Percentiles rank a stretch among this genome's conserved stretches.
Conservation (phyloP, 2,113 vertebrate genomes). For the Cebus imitator region DNA sequence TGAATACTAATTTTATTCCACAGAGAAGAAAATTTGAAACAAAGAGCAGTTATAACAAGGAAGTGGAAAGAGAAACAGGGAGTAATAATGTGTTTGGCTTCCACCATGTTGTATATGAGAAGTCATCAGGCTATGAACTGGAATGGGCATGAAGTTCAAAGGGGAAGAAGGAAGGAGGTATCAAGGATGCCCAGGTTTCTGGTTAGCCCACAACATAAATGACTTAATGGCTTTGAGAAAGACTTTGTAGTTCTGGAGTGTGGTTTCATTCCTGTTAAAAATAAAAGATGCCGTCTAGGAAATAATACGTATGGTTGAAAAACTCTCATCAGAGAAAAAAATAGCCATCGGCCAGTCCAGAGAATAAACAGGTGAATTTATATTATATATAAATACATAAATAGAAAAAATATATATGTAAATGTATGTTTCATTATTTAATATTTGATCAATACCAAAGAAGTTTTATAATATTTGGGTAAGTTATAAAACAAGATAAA, state of each 20-base stretch:
- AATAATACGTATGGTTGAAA: not conserved
- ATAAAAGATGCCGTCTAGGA: not conserved
- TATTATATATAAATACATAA: not conserved
- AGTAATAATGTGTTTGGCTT: too few species aligned
- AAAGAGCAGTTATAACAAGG: not conserved
- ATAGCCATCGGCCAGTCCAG: not conserved
- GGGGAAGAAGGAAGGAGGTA: too few species aligned
- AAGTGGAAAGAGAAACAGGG: not conserved
- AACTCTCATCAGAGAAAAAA: not conserved
- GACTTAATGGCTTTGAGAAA: not conserved
- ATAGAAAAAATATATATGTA: not conserved
- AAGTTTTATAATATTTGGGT: not conserved
- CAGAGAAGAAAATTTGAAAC: not conserved
- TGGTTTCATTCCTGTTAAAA: not conserved
- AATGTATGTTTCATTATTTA: not conserved
- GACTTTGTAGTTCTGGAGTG: not conserved
- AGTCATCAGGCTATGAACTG: too few species aligned
- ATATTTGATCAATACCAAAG: not conserved
- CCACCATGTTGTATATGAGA: not conserved
- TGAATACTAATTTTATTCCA: not conserved
- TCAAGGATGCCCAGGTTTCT: not conserved
- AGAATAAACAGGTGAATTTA: not conserved
- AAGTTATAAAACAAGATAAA: constrained; percentile 27
- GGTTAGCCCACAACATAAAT: not conserved
- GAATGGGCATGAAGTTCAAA: not conserved